Conservation (phyloP, 2,113 vertebrate species). For the Callospermophilus lateralis region DNA sequence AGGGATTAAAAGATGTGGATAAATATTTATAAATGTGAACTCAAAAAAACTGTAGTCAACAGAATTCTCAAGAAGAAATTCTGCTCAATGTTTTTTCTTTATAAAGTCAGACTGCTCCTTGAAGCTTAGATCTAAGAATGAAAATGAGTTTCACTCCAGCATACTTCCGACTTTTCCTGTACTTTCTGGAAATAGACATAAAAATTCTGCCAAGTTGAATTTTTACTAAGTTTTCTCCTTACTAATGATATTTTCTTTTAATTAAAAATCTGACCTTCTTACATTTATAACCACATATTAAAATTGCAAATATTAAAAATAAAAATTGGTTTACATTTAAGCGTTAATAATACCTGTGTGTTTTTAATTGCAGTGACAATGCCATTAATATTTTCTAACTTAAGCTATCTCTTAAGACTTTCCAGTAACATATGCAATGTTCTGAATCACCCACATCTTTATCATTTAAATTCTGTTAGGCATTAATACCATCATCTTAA, state of each 20-base stretch:
- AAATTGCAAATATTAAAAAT: constrained; percentile 29
- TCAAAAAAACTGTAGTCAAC: constrained; percentile 59
- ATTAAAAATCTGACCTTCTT: background rate
- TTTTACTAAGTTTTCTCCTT: constrained; percentile 32
- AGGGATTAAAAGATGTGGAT: constrained; percentile 70
- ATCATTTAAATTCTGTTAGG: background rate
- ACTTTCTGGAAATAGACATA: constrained; percentile 32
- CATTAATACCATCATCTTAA: background rate
- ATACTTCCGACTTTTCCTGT: constrained; percentile 1
- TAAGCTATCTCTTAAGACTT: background rate
- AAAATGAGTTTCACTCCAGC: constrained; percentile 40
- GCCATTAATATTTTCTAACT: background rate
- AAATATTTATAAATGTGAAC: constrained; percentile 81
- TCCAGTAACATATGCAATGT: background rate
- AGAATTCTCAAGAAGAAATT: constrained; percentile 67
- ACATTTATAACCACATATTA: background rate
- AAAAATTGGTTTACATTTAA: background rate
- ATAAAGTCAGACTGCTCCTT: constrained; percentile 30
- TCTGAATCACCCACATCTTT: background rate
- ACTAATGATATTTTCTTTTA: background rate
- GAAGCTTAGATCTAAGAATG: constrained; percentile 70
- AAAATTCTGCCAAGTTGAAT: background rate
- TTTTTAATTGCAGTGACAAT: background rate
- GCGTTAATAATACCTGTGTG: background rate
- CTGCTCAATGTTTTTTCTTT: constrained; percentile 55